Percentiles rank a stretch among this genome's conserved stretches.
phyloP scores from a whole-genome alignment of 2,888 invertebrate genomes.

The Stenotaenia linearis region DNA sequence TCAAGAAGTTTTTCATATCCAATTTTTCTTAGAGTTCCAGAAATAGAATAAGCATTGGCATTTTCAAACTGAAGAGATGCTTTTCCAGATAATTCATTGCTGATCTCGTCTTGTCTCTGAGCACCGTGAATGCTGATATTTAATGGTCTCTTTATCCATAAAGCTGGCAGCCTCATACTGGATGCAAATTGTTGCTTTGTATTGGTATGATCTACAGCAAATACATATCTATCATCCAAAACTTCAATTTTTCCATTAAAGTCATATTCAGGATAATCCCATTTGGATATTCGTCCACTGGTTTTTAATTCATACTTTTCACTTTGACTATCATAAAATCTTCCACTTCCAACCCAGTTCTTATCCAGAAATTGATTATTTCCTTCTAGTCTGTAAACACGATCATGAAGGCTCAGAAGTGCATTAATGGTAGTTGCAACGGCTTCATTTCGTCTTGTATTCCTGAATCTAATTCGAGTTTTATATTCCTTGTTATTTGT shows the following conservation, averaged over 20 bases:
- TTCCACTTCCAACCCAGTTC: not conserved
- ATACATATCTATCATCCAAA: not conserved
- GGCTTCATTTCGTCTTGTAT: not conserved
- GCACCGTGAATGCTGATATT: not conserved
- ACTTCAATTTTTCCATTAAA: not conserved
- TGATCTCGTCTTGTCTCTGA: not conserved
- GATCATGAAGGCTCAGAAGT: not conserved
- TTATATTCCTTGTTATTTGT: slow-evolving; percentile 37
- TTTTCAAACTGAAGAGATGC: not conserved
- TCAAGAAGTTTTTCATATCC: too few species aligned
- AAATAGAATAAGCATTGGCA: not conserved
- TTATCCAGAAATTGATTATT: not conserved
- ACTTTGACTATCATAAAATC: not conserved
- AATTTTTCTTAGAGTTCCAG: too few species aligned
- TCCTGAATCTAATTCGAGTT: not conserved
- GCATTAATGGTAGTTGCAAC: not conserved
- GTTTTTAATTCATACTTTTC: not conserved
- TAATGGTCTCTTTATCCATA: not conserved
- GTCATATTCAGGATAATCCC: not conserved
- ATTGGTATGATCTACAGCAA: not conserved
- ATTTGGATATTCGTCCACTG: not conserved
- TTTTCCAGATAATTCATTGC: not conserved
- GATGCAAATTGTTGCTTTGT: not conserved
- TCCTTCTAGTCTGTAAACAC: not conserved
- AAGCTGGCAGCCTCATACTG: not conserved